A percentile compares a stretch with the other conserved stretches of the same genome.
Conservation (phyloP, 2,113 vertebrate genomes). For the Cebidichthys violaceus region DNA sequence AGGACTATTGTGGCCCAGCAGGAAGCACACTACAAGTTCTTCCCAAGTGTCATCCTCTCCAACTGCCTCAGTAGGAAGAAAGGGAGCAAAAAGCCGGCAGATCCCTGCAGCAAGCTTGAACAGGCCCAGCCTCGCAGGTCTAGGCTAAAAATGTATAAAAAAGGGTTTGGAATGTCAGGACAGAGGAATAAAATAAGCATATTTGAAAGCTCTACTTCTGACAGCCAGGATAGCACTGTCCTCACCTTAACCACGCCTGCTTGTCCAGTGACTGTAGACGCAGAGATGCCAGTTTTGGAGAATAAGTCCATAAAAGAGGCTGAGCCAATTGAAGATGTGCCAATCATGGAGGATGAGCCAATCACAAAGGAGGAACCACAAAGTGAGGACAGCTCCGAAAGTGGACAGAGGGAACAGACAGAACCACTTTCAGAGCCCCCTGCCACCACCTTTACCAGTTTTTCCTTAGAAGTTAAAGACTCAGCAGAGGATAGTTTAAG, state of each 20-base stretch:
- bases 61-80: conserved; percentile 95
- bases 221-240: conserved; percentile 44
- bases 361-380: conserved; percentile 18
- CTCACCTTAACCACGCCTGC: conserved; percentile 36
- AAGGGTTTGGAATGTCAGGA: conserved; percentile 79
- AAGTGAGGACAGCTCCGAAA: conserved; percentile 14
- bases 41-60: conserved; percentile 98
- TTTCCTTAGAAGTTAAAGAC: conserved; percentile 60
- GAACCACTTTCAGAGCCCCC: conserved; percentile 25
- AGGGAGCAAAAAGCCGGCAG: conserved; percentile 71
- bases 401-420: conserved; percentile 36
- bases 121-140: conserved; percentile 84
- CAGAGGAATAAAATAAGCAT: conserved; percentile 76
- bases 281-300: conserved; percentile 33
- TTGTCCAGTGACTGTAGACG: conserved; percentile 47
- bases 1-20: conserved; percentile 93
- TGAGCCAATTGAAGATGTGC: conserved; percentile 8
- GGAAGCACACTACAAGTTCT: conserved; percentile 98
- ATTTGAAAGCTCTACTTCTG: conserved; percentile 60
- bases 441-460: not conserved
- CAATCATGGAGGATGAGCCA: not conserved
- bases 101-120: conserved; percentile 85
- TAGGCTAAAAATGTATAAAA: conserved; percentile 90
- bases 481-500: conserved; percentile 52
- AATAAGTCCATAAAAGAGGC: conserved; percentile 9